Conservation (phyloP, 2,797 vertebrate genomes). For the Meriones psammophilus region DNA sequence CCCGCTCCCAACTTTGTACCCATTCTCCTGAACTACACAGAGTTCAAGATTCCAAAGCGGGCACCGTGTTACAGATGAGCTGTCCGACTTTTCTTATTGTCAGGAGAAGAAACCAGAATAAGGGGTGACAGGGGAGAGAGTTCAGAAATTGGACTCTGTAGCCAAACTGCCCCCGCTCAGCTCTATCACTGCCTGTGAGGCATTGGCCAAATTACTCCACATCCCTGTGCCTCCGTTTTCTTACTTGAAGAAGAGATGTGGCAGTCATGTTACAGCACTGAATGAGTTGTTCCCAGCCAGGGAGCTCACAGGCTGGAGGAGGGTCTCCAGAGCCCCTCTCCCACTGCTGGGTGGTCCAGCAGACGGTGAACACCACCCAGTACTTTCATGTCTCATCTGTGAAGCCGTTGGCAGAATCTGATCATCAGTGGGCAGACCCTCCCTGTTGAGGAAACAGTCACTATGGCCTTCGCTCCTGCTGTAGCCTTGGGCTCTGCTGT, state of each 20-base stretch:
- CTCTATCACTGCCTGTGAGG: background rate
- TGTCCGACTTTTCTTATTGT: background rate
- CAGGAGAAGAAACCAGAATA: background rate
- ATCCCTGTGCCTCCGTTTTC: background rate
- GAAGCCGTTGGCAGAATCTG: background rate
- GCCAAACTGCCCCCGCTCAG: background rate
- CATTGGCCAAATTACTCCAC: background rate
- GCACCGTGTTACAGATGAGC: conserved; percentile 20
- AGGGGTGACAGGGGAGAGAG: background rate
- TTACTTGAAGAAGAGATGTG: conserved; percentile 12
- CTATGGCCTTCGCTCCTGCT: background rate
- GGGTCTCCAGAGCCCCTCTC: background rate
- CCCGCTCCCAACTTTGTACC: conserved; percentile 6
- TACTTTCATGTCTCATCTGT: background rate
- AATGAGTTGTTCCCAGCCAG: background rate
- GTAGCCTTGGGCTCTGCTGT: conserved; percentile 30
- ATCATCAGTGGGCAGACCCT: background rate
- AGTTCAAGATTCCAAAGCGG: background rate
- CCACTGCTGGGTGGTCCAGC: background rate
- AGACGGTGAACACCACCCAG: background rate
- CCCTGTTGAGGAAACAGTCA: conserved; percentile 50
- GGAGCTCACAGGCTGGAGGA: background rate
- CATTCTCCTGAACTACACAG: conserved; percentile 32
- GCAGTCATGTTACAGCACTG: background rate
- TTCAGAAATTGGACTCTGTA: background rate